Conservation (phyloP, 37 sponge, comb jelly and placozoan species). For the Crambe crambe region DNA sequence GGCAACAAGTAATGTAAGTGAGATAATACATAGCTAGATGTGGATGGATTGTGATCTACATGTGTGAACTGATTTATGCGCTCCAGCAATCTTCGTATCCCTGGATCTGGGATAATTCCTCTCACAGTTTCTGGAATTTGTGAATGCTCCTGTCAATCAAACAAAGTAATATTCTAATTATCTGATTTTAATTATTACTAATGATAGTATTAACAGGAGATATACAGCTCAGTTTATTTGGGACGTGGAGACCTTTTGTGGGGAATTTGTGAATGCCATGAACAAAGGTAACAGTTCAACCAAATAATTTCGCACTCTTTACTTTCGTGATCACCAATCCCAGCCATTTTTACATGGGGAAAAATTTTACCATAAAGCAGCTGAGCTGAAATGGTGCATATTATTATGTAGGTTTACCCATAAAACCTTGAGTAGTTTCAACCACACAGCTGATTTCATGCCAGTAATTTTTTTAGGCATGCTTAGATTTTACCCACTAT, state of each 20-base stretch:
- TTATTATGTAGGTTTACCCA: too few species aligned
- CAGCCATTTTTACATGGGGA: too few species aligned
- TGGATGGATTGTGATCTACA: not conserved
- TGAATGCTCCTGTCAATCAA: conserved; percentile 39
- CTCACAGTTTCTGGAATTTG: conserved; percentile 28
- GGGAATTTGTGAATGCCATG: conserved; percentile 64
- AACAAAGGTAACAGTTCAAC: conserved; percentile 61
- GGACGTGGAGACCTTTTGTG: conserved; percentile 47
- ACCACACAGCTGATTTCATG: too few species aligned
- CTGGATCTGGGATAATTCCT: conserved; percentile 51
- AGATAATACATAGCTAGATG: not conserved
- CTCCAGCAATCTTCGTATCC: conserved; percentile 13
- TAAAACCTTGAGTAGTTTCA: too few species aligned
- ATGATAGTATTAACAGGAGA: not conserved
- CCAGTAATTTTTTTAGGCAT: too few species aligned
- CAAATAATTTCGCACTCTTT: too few species aligned
- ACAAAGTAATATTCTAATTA: not conserved
- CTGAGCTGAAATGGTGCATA: too few species aligned
- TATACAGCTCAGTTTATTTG: conserved; percentile 13
- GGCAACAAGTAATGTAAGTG: not conserved
- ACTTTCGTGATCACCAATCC: too few species aligned
- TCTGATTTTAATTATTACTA: not conserved
- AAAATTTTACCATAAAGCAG: too few species aligned
- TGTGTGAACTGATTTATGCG: not conserved
- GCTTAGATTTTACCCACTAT: too few species aligned